These are phyloP conservation scores for Siniperca obscura DNA, from an alignment of 2,797 vertebrate genomes.

Conservation along the genomic window DNA sequence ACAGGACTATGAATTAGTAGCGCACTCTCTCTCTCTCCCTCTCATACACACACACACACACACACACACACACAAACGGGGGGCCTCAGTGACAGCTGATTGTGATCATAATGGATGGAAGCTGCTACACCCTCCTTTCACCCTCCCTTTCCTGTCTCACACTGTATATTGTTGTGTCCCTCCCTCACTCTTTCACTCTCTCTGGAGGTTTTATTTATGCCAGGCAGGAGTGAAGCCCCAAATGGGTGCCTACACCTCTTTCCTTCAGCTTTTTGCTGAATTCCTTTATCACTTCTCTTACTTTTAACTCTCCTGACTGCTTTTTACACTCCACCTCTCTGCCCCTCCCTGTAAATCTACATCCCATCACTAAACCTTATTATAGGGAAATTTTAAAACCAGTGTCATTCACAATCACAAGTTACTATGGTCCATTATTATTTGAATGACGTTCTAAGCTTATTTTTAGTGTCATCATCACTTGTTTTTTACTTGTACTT, in stretches of 20 bases:
- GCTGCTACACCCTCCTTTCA: conserved; percentile 57
- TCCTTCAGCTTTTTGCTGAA: conserved; percentile 28
- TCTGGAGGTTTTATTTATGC: conserved; percentile 42
- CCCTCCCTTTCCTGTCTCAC: conserved; percentile 44
- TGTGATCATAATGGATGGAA: conserved; percentile 73
- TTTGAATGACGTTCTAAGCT: background rate
- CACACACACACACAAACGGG: conserved; percentile 1
- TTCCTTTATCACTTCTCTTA: conserved; percentile 14
- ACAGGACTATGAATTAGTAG: conserved; percentile 47
- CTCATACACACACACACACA: conserved; percentile 1
- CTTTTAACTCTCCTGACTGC: conserved; percentile 33
- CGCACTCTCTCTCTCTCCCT: conserved; percentile 2
- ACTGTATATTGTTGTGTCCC: conserved; percentile 40
- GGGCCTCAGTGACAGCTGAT: conserved; percentile 69
- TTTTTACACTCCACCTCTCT: conserved; percentile 49
- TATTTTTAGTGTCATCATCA: background rate
- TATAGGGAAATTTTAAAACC: background rate
- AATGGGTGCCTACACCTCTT: conserved; percentile 21
- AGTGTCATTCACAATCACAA: background rate
- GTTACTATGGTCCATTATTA: background rate
- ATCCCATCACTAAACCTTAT: background rate
- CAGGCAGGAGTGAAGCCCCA: conserved; percentile 34
- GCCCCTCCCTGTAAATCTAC: conserved; percentile 7
- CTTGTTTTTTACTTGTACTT: background rate
- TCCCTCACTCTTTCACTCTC: conserved; percentile 32